Conservation (phyloP, 2,888 invertebrate species). For the Lymantria dispar region DNA sequence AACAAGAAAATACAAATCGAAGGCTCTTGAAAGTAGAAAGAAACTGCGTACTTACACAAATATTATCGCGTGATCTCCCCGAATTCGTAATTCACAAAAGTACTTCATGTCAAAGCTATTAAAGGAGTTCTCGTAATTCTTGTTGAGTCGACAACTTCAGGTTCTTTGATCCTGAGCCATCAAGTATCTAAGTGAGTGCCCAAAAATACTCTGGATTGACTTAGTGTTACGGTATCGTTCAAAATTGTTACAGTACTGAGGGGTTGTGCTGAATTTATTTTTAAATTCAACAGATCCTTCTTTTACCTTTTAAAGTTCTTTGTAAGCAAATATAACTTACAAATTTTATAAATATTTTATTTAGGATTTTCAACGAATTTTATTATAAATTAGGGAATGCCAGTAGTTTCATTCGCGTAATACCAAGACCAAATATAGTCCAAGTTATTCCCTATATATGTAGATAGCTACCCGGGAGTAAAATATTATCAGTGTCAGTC, state of each 20-base stretch:
- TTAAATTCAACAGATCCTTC: slow-evolving; percentile 25
- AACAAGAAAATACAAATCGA: slow-evolving; percentile 5
- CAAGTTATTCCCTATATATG: no score
- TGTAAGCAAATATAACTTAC: no score
- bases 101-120: slow-evolving; percentile 30
- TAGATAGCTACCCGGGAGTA: no score
- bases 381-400: no score
- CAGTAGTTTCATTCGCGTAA: no score
- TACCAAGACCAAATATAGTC: no score
- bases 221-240: slow-evolving; percentile 12
- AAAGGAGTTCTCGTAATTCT: slow-evolving; percentile 35
- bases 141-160: slow-evolving; percentile 39
- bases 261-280: slow-evolving; percentile 29
- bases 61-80: slow-evolving; percentile 17
- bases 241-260: slow-evolving; percentile 37
- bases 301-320: no score
- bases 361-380: no score
- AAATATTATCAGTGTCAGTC: no score
- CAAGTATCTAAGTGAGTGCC: slow-evolving; percentile 66
- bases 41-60: slow-evolving; percentile 14
- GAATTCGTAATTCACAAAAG: slow-evolving; percentile 27
- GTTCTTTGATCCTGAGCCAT: slow-evolving; percentile 57
- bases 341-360: no score
- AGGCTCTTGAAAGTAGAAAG: background rate
- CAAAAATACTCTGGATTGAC: slow-evolving; percentile 42